Evolutionary conservation across 2,888 invertebrate species (phyloP).

Genomic region (Hemistola chrysoprasaria): DNA sequence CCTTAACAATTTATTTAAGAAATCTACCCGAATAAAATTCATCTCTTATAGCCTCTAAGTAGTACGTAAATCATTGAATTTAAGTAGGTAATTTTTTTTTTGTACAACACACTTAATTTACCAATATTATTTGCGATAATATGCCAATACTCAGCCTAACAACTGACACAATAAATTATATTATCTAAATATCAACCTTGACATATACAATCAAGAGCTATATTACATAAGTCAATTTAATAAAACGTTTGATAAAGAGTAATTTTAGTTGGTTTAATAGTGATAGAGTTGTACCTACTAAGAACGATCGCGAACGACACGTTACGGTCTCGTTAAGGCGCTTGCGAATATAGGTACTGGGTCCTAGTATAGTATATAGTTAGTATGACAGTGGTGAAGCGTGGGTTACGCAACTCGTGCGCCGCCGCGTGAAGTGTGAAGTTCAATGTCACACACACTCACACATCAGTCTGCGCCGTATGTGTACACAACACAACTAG

Average conservation of each 20-base stretch:
- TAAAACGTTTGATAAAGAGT: conserved; percentile 21
- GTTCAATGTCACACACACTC: conserved; percentile 78
- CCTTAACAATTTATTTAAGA: no score
- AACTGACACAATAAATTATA: conserved; percentile 5
- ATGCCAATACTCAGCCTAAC: conserved; percentile 3
- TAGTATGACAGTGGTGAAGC: conserved; percentile 24
- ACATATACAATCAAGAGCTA: conserved; percentile 5
- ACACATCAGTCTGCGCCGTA: conserved; percentile 38
- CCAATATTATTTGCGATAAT: no score
- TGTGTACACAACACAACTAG: conserved; percentile 36
- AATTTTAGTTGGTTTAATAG: conserved; percentile 28
- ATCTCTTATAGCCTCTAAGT: no score
- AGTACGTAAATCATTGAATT: no score
- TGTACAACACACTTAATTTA: no score
- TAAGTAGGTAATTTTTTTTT: no score
- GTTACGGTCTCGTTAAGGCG: conserved; percentile 15
- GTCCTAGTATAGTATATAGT: conserved; percentile 9
- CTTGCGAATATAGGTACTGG: conserved; percentile 19
- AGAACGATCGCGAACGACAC: not conserved
- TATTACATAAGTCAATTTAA: conserved; percentile 27
- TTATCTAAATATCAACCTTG: conserved; percentile 18
- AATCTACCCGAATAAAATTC: no score
- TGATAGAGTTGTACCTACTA: conserved; percentile 6
- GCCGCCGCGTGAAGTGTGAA: conserved; percentile 77
- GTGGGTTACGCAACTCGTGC: conserved; percentile 73